A percentile compares a stretch with the other conserved stretches of the same genome.
phyloP scores from a whole-genome alignment of 2,797 vertebrate genomes.

The Anisognathus igniventris region DNA sequence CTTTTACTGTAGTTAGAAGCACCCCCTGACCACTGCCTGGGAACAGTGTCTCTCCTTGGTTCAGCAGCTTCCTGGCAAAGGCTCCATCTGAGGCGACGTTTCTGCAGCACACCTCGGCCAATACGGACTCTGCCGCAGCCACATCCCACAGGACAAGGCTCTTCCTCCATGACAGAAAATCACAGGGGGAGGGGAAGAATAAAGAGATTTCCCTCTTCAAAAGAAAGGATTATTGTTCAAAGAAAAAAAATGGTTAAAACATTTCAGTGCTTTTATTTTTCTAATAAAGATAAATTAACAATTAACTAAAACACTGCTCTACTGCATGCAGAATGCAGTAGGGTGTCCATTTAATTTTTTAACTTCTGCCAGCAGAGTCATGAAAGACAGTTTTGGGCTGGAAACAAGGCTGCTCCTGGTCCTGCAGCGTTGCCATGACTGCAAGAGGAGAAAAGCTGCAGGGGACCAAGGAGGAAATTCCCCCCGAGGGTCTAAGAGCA shows the following conservation, averaged over 20 bases:
- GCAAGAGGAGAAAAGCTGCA: background rate
- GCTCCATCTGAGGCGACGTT: fast-evolving
- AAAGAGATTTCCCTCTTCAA: background rate
- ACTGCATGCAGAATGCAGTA: background rate
- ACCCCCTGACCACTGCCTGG: background rate
- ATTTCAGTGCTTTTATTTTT: background rate
- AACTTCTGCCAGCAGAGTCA: background rate
- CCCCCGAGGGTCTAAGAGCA: background rate
- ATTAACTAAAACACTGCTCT: background rate
- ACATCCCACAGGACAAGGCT: fast-evolving
- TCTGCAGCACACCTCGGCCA: background rate
- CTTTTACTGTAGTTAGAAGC: fast-evolving
- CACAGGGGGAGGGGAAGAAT: background rate
- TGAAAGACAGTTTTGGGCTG: background rate
- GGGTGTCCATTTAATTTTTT: background rate
- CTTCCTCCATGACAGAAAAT: background rate
- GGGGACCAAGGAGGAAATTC: background rate
- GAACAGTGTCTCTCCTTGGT: background rate
- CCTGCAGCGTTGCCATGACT: constrained; percentile 10
- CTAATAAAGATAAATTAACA: background rate
- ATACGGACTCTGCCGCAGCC: background rate
- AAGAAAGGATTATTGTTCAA: background rate
- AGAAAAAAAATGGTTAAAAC: background rate
- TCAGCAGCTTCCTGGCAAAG: background rate
- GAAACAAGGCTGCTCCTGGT: background rate